Percentiles rank a stretch among this genome's conserved stretches.
Evolutionary conservation across 2,113 vertebrate genomes (phyloP).

Genomic region (Salvelinus sp.): DNA sequence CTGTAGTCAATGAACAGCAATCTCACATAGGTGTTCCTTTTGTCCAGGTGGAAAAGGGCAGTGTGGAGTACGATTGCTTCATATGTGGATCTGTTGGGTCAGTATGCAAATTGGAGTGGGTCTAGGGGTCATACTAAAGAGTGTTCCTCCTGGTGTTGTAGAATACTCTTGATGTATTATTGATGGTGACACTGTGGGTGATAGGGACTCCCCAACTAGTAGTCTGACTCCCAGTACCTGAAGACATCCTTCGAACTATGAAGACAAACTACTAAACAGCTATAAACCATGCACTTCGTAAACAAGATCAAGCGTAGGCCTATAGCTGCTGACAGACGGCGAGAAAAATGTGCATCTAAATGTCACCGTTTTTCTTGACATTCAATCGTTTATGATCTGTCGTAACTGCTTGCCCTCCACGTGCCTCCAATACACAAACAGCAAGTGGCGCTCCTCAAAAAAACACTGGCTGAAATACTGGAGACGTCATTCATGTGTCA

Average conservation of each 20-base stretch:
- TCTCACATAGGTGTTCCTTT: too few relatives aligned
- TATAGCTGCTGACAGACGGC: neutral
- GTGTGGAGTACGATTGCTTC: too few relatives aligned
- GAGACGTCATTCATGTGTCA: too few relatives aligned
- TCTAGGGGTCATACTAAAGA: constrained; percentile 86
- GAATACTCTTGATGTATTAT: constrained; percentile 88
- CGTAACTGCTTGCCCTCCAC: constrained; percentile 22
- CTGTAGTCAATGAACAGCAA: too few relatives aligned
- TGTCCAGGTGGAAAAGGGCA: too few relatives aligned
- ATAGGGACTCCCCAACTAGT: constrained; percentile 81
- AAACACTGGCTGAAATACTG: neutral
- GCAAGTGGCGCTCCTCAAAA: too few relatives aligned
- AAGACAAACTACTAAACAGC: neutral
- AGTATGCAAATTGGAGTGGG: too few relatives aligned
- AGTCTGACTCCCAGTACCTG: constrained; percentile 67
- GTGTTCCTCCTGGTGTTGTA: constrained; percentile 87
- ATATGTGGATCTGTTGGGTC: too few relatives aligned
- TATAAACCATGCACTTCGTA: neutral
- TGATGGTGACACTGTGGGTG: constrained; percentile 75
- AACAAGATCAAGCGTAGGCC: neutral
- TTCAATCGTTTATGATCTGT: neutral
- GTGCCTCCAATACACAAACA: constrained; percentile 19
- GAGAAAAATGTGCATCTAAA: too few relatives aligned
- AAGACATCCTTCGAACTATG: constrained; percentile 71
- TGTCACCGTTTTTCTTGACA: neutral